Evolutionary conservation across 2,888 invertebrate genomes (phyloP), one percentile per base, ranked within the genome.

Genomic region (Latrodectus elegans): DNA sequence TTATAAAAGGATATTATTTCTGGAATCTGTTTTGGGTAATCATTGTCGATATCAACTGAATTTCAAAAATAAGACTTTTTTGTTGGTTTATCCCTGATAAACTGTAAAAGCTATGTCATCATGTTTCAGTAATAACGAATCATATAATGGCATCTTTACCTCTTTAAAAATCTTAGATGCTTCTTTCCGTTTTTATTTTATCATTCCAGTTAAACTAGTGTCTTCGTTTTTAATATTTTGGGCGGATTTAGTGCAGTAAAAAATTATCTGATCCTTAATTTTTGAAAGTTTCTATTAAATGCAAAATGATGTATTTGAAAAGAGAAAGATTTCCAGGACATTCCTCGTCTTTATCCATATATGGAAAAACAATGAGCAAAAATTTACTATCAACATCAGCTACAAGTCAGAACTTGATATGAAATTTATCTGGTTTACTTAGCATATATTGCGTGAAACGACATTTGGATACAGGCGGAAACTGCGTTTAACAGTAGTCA

Each of bases 341-440:
- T 17, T n/a, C 55, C 68, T 55, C 51, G n/a, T 81, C 52, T 72
- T 64, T 75, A 22, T 38, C 55, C 9, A 75, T 14, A 12, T 82
- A 75, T 74, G 70, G 51, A 75, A 73, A 49, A 49, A 8, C 53
- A 53, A 75, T 82, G 55, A 75, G 15, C 15, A 68, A 38, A 51
- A 65, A 70, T 75, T 75, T 68, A 17, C 55, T 55, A 17, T 49
- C 6, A 55, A 82, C 11, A 49, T 55, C 75, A 8, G 8, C 64
- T 74, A 67, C 75, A 26, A 75, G 26, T 60, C 67, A 70, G 26
- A 70, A 75, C n/a, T 82, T 60, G 10, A 75, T 74, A 53, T 38
- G 22, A 22, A 67, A 67, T 77, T 77, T 77, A 14, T 67, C 51
- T 15, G 67, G 4, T 15, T 12, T 55, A 55, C 15, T 4, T 55